A percentile compares a stretch with the other conserved stretches of the same genome.
Evolutionary conservation across 1,140 invertebrate species (phyloP).

Genomic region (Pristionchus pacificus): DNA sequence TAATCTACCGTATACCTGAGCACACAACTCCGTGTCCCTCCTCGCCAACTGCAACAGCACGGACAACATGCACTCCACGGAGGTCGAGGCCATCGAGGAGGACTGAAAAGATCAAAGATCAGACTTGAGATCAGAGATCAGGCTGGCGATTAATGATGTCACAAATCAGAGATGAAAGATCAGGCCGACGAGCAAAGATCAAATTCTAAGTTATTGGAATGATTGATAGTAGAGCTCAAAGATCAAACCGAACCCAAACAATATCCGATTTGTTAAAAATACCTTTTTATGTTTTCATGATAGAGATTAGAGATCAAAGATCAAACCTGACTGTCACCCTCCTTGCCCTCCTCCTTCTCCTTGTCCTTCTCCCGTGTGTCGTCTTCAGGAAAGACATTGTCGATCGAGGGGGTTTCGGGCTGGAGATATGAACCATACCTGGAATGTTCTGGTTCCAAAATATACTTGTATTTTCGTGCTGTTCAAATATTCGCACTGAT

Average conservation of each 20-base stretch:
- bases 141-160: not conserved
- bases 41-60: slow-evolving; percentile 48
- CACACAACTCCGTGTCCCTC: slow-evolving; percentile 48
- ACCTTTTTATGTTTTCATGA: slow-evolving; percentile 5
- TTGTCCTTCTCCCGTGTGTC: slow-evolving; percentile 2
- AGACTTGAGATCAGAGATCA: slow-evolving; percentile 6
- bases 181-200: not conserved
- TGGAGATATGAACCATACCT: too few species aligned
- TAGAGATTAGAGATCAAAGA: too few species aligned
- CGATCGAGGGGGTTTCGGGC: too few species aligned
- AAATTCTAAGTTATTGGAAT: not conserved
- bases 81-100: slow-evolving; percentile 28
- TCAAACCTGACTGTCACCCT: not conserved
- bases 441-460: too few species aligned
- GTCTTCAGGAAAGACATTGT: not conserved
- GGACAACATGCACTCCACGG: slow-evolving; percentile 46
- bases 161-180: not conserved
- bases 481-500: too few species aligned
- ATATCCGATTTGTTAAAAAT: slow-evolving; percentile 17
- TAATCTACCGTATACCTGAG: slow-evolving; percentile 41
- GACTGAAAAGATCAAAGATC: slow-evolving; percentile 3
- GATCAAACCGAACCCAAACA: slow-evolving; percentile 1
- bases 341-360: not conserved
- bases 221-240: not conserved
- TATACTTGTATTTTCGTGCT: too few species aligned